These are phyloP conservation scores for Nerophis ophidion DNA, from an alignment of 2,113 vertebrate species.

Conservation along the genomic window DNA sequence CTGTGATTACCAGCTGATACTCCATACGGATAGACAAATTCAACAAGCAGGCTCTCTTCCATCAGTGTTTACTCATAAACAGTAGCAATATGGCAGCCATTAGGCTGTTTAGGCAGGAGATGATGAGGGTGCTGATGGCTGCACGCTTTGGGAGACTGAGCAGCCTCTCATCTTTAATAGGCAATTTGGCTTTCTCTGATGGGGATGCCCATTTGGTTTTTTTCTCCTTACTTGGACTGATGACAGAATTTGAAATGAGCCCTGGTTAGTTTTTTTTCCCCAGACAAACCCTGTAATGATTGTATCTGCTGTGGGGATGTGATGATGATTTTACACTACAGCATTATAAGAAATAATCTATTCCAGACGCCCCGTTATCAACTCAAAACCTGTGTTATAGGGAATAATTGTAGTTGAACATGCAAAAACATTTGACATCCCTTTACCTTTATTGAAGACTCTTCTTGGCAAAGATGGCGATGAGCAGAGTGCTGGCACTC, in stretches of 20 bases:
- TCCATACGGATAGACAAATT: constrained; percentile 64
- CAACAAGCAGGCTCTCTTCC: constrained; percentile 64
- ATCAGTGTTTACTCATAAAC: constrained; percentile 71
- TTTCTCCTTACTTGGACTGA: constrained; percentile 32
- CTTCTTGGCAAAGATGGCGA: too few relatives aligned
- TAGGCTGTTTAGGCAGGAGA: constrained; percentile 66
- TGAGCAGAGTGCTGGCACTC: too few relatives aligned
- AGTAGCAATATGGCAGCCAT: constrained; percentile 71
- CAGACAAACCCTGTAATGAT: neutral
- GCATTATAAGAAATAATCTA: too few relatives aligned
- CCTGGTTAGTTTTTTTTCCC: neutral
- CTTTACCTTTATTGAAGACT: too few relatives aligned
- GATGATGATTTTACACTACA: neutral
- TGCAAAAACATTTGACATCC: too few relatives aligned
- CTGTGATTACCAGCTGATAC: constrained; percentile 64
- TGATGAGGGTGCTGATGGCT: constrained; percentile 67
- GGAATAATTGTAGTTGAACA: too few relatives aligned
- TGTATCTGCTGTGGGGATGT: constrained; percentile 1
- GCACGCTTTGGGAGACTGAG: constrained; percentile 58
- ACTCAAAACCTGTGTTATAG: too few relatives aligned
- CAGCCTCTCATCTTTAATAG: constrained; percentile 75
- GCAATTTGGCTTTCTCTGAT: constrained; percentile 64
- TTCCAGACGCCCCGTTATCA: too few relatives aligned
- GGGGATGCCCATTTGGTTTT: constrained; percentile 57
- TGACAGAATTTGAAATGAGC: constrained; percentile 43